These are phyloP conservation scores for Acipenser transmontanus DNA, from an alignment of 2,797 vertebrate species.

Conservation along the genomic window DNA sequence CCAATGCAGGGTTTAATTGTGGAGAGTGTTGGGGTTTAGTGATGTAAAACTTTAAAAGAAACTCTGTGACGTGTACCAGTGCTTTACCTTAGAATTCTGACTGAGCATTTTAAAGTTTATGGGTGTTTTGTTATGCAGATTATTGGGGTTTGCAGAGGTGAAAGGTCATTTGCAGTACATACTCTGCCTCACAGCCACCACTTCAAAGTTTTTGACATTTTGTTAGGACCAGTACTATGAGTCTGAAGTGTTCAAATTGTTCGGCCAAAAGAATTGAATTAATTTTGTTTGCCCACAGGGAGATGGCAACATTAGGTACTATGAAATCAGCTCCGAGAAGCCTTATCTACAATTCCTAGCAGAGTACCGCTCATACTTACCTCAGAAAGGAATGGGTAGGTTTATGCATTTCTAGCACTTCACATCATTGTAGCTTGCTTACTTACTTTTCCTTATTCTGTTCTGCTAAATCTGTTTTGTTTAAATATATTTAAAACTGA, in stretches of 20 bases:
- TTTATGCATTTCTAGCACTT: neutral
- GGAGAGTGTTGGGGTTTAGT: no score
- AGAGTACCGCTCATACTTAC: constrained; percentile 77
- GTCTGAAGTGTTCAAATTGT: neutral
- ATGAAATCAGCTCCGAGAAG: constrained; percentile 83
- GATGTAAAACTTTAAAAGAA: no score
- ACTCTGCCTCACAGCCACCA: no score
- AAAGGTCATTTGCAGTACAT: no score
- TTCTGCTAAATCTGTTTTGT: neutral
- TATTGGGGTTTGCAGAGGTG: no score
- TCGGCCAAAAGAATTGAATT: neutral
- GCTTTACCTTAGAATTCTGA: no score
- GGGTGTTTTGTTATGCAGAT: no score
- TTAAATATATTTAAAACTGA: neutral
- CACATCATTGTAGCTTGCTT: neutral
- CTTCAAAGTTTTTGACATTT: no score
- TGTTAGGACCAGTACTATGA: no score
- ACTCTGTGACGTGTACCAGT: no score
- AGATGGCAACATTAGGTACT: constrained; percentile 91
- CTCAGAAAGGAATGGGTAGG: constrained; percentile 95
- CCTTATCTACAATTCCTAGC: constrained; percentile 81
- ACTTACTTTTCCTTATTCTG: neutral
- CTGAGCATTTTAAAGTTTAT: no score
- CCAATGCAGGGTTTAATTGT: no score
- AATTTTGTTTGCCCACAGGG: constrained; percentile 56